Evolutionary conservation across 2,113 vertebrate species (phyloP).

Genomic region (Melanostigma gelatinosum): DNA sequence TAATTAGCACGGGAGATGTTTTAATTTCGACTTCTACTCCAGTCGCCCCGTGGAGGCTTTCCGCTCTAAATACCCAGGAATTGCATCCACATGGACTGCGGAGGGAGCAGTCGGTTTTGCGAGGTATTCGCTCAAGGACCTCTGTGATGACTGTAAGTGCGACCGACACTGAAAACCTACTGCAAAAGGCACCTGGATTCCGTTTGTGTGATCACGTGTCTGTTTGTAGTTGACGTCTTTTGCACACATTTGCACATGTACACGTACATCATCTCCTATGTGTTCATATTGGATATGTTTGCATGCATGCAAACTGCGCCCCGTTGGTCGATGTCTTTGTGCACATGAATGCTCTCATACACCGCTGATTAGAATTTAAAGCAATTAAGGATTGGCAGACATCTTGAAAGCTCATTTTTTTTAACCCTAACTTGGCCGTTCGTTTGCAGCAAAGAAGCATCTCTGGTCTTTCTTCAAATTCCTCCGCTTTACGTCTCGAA

Average conservation of each 20-base stretch:
- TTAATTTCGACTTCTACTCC: slow-evolving; percentile 62
- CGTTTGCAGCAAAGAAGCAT: slow-evolving; percentile 1
- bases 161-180: slow-evolving; percentile 22
- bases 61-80: slow-evolving; percentile 74
- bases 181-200: slow-evolving; percentile 17
- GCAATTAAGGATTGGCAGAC: background rate
- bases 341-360: background rate
- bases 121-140: slow-evolving; percentile 51
- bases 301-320: background rate
- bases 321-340: background rate
- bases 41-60: slow-evolving; percentile 74
- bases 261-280: background rate
- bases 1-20: slow-evolving; percentile 67
- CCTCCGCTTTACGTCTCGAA: background rate
- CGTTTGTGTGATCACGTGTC: slow-evolving; percentile 23
- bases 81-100: slow-evolving; percentile 71
- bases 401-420: background rate
- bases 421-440: no score
- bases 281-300: background rate
- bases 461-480: background rate
- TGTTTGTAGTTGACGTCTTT: slow-evolving; percentile 2
- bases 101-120: slow-evolving; percentile 31
- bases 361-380: slow-evolving; percentile 1
- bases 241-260: slow-evolving; percentile 6
- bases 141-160: slow-evolving; percentile 23